Evolutionary conservation across 2,888 invertebrate species (phyloP), one percentile per base, ranked within the genome.

Genomic region (Agonopterix subpropinquella): DNA sequence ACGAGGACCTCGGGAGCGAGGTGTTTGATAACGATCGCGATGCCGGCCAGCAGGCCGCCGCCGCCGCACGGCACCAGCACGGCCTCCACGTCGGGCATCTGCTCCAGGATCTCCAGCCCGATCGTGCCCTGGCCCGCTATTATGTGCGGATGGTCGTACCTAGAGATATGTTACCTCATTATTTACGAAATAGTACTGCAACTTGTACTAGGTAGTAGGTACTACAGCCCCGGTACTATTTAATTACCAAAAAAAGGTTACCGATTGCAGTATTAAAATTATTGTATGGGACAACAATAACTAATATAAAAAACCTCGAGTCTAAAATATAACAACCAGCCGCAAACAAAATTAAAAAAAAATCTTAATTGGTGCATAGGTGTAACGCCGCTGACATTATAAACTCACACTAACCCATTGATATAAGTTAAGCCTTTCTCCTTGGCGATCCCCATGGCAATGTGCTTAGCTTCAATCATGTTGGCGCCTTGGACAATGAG

Each of bases 101-200:
- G 96, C 66, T 98, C 97, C 18, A 96, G 77, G 52, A 98, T 97
- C 85, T 98, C 98, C 62, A 98, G 81, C 0, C 97, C 98, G 67
- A 97, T 91, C 0, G 98, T 98, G 8, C 98, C 98, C 77, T 98
- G 97, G 0, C 98, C 98, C 0, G 98, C 96, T 90, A 98, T 94
- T 54, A 98, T 96, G 73, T 97, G 93, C 0, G 98, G 98, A 77
- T 98, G 97, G 77, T 98, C 98, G 70, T 97, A 98, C 2, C 96
- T 96, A 69, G 13, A 1, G n/a, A 39, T 11, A 11, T 42, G 13
- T 42, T 11, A 11, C 11, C 11, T 11, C n/a, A 42, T n/a, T 13
- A 11, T 39, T 9, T 10, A 11, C 10, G 39, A 10, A 11, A 11
- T 11, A 10, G 9, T 4, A 8, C 39, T 39, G 4, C 10, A 39